Evolutionary conservation across 2,888 invertebrate species (phyloP).

Genomic region (Pollenia amentaria): DNA sequence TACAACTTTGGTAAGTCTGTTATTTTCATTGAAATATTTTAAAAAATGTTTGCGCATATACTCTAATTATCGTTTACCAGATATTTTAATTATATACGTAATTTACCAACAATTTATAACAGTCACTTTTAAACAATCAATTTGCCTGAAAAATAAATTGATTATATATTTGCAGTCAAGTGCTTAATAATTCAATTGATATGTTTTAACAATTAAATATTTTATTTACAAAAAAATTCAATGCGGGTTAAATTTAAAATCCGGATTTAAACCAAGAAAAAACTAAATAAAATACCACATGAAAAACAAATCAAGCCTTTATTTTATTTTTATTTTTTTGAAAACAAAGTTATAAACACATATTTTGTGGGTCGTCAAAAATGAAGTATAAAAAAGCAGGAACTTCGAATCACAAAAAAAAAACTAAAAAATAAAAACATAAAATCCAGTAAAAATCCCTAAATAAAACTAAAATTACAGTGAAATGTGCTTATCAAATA

Average conservation of each 20-base stretch:
- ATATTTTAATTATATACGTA: no score
- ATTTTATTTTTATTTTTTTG: constrained; percentile 27
- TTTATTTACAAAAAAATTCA: constrained; percentile 10
- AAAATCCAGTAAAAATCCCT: constrained; percentile 36
- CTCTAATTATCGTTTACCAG: no score
- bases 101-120: no score
- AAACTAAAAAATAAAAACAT: background rate
- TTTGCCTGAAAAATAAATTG: no score
- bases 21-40: no score
- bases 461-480: constrained; percentile 62
- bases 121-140: no score
- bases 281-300: constrained; percentile 28
- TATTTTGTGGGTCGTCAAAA: constrained; percentile 65
- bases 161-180: background rate
- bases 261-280: background rate
- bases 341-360: constrained; percentile 66
- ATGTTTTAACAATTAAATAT: constrained; percentile 33
- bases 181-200: constrained; percentile 10
- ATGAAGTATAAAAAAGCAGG: constrained; percentile 23
- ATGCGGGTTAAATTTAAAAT: constrained; percentile 16
- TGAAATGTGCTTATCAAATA: constrained; percentile 68
- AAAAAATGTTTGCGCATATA: no score
- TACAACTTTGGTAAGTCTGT: no score
- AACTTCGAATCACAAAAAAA: background rate
- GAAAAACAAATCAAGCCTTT: background rate